phyloP scores from a whole-genome alignment of 2,888 invertebrate genomes.

The Oscheius myriophilus region DNA sequence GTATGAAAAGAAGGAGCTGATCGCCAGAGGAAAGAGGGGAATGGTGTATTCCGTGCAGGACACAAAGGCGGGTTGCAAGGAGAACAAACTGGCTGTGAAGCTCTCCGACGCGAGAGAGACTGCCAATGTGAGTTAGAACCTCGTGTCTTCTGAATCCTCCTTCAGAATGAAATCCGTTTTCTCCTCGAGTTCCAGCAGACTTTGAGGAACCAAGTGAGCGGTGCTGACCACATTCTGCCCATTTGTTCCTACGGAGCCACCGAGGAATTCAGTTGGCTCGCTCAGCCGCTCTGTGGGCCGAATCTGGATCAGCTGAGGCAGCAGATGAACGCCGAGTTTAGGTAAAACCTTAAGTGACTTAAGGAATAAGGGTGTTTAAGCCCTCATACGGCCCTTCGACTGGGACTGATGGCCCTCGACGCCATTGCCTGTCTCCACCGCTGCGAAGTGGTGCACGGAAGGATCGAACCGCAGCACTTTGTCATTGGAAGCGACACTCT shows the following conservation, averaged over 20 bases:
- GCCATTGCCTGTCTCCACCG: slow-evolving; percentile 15
- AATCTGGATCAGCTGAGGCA: slow-evolving; percentile 4
- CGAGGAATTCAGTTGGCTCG: slow-evolving; percentile 3
- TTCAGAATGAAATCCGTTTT: slow-evolving; percentile 10
- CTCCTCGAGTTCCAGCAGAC: slow-evolving; percentile 17
- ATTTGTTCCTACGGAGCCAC: slow-evolving; percentile 18
- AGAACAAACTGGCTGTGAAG: slow-evolving; percentile 41
- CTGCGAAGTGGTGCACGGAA: slow-evolving; percentile 9
- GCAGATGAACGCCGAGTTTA: not conserved
- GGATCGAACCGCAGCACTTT: slow-evolving; percentile 7
- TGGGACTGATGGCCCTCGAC: slow-evolving; percentile 14
- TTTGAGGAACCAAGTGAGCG: not conserved
- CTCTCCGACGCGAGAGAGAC: not conserved
- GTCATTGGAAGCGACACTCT: not conserved
- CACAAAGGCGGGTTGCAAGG: slow-evolving; percentile 32
- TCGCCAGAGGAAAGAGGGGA: slow-evolving; percentile 10
- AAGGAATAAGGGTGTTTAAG: not conserved
- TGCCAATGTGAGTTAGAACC: not conserved
- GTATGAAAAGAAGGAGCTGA: slow-evolving; percentile 4
- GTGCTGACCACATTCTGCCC: slow-evolving; percentile 11
- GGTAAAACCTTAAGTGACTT: not conserved
- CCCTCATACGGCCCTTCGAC: slow-evolving; percentile 6
- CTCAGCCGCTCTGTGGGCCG: slow-evolving; percentile 17
- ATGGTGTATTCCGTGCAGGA: slow-evolving; percentile 1
- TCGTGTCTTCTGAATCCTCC: not conserved